Percentiles rank a stretch among this genome's conserved stretches.
Conservation (phyloP, 2,113 vertebrate genomes). For the Pao palembangensis region DNA sequence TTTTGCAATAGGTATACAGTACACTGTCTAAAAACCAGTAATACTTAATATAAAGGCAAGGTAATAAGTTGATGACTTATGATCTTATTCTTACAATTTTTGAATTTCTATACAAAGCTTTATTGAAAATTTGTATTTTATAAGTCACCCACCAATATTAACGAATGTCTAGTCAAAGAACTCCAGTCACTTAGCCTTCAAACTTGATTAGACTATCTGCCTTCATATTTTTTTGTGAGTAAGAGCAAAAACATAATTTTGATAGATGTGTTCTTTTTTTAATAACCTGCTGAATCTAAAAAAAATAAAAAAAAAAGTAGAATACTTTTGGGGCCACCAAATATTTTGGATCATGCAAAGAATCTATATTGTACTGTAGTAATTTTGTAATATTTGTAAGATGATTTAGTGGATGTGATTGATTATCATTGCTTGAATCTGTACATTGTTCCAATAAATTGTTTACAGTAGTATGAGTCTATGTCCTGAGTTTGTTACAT, state of each 20-base stretch:
- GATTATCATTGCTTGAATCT: conserved; percentile 97
- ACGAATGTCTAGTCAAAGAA: conserved; percentile 83
- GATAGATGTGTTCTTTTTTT: conserved; percentile 89
- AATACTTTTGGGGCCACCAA: conserved; percentile 94
- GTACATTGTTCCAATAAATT: conserved; percentile 94
- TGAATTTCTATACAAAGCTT: conserved; percentile 77
- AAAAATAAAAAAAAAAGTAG: conserved; percentile 65
- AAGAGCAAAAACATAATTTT: conserved; percentile 84
- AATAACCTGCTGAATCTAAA: conserved; percentile 95
- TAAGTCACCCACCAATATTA: conserved; percentile 79
- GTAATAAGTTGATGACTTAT: conserved; percentile 69
- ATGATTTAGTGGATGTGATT: conserved; percentile 94
- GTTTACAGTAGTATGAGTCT: conserved; percentile 82
- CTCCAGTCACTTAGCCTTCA: conserved; percentile 81
- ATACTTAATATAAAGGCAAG: conserved; percentile 48
- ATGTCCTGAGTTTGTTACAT: conserved; percentile 2
- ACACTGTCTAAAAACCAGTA: conserved; percentile 33
- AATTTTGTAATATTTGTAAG: conserved; percentile 99
- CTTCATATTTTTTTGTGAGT: conserved; percentile 81
- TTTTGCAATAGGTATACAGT: conserved; percentile 48
- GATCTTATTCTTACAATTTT: conserved; percentile 70
- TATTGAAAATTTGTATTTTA: conserved; percentile 78
- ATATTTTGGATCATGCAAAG: conserved; percentile 99
- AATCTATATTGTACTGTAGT: conserved; percentile 99
- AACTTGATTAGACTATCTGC: conserved; percentile 84